Base-by-base conservation (phyloP, 2,888 invertebrate genomes). In the Bibio marci region DNA sequence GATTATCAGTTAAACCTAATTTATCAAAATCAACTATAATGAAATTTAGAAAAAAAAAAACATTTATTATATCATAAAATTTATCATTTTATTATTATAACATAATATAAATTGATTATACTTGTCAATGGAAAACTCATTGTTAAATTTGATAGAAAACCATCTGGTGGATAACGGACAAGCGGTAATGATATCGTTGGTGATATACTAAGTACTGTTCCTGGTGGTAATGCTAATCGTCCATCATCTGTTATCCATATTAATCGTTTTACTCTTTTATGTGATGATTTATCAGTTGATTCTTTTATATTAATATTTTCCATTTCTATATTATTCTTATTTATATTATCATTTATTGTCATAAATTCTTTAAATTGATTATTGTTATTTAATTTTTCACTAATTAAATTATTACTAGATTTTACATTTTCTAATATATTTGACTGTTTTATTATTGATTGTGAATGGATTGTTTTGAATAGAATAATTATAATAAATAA, bases 211-310 rank as follows among this genome's bases (percentile, higher is more conserved):
- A 87, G 67, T 3, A 78, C 67, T 0, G 86, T 85, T 32, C 85
- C 85, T 1, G 86, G 87, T 2, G 87, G 87, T 47, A 87, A 55
- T 1, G 86, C 86, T 50, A 87, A 60, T 6, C 86, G 66, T 2
- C 86, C 85, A 56, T 86, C 86, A 46, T 81, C 79, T 10, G 86
- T 86, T 45, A 87, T 73, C 86, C 85, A 85, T 32, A 87, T 65
- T 49, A 87, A 68, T 52, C 86, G 71, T 57, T 87, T 86, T 56
- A 80, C 80, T 44, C 86, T 66, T 30, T 80, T 80, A 60, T 82
- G 81, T 28, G 71, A 67, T 46, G 8, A 6, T 22, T n/a, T n/a
- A n/a, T n/a, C n/a, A n/a, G 22, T 22, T 22, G 22, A 22, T 22
- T 22, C 8, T 6, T 22, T 22, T 22, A 22, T 22, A 22, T 22